Conservation (phyloP, 2,888 invertebrate species). For the Machimus rusticus region DNA sequence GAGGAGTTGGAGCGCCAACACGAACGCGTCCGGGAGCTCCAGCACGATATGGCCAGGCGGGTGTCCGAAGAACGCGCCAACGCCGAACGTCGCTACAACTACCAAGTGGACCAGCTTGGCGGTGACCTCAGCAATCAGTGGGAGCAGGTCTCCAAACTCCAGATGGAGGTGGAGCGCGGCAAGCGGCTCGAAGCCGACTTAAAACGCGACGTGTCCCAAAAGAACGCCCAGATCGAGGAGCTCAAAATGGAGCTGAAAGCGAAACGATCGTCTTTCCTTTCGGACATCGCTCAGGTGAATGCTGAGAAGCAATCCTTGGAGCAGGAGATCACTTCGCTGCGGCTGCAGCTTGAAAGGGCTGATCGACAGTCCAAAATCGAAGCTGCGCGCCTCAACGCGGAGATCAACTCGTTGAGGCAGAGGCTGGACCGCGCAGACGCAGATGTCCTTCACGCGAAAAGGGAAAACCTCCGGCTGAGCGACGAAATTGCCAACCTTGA, state of each 20-base stretch:
- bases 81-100: conserved; percentile 76
- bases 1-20: conserved; percentile 82
- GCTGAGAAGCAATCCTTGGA: conserved; percentile 82
- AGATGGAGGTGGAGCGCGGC: conserved; percentile 81
- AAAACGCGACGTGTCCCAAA: conserved; percentile 79
- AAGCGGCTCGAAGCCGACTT: conserved; percentile 78
- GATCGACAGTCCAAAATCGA: conserved; percentile 82
- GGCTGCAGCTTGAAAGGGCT: conserved; percentile 73
- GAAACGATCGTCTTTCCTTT: conserved; percentile 74
- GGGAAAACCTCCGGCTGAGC: conserved; percentile 79
- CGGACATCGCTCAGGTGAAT: conserved; percentile 77
- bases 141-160: conserved; percentile 79
- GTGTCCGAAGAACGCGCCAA: conserved; percentile 76
- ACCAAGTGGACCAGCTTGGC: conserved; percentile 79
- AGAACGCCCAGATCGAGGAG: conserved; percentile 78
- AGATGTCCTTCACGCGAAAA: conserved; percentile 79
- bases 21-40: conserved; percentile 75
- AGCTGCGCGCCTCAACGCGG: conserved; percentile 75
- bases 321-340: conserved; percentile 78
- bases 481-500: conserved; percentile 82
- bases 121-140: conserved; percentile 81
- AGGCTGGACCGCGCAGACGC: conserved; percentile 81
- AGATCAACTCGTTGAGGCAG: conserved; percentile 76
- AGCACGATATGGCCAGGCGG: conserved; percentile 77
- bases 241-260: conserved; percentile 80